Conservation (phyloP, 1,140 invertebrate genomes). For the Aphis gossypii region DNA sequence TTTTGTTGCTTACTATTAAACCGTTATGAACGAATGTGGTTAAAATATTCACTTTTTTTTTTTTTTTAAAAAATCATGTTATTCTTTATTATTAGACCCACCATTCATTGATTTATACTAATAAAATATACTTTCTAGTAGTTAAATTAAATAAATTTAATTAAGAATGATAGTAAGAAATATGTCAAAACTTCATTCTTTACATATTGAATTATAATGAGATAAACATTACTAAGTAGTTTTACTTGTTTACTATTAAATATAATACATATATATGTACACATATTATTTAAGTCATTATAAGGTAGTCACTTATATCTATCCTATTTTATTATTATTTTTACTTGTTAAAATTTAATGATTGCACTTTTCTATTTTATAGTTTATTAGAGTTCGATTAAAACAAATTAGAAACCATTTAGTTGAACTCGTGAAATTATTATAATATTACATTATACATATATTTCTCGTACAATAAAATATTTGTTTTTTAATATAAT, state of each 20-base stretch:
- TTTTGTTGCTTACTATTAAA: not conserved
- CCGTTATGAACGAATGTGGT: not conserved
- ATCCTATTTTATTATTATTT: not conserved
- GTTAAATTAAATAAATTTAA: slow-evolving; percentile 26
- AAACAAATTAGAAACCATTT: not conserved
- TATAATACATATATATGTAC: not conserved
- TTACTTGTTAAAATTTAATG: not conserved
- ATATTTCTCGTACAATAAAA: not conserved
- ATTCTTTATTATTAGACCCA: not conserved
- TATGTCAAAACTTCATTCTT: slow-evolving; percentile 1
- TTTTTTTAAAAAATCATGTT: not conserved
- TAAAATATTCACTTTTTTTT: slow-evolving; percentile 18
- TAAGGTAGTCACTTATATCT: not conserved
- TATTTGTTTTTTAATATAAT: not conserved
- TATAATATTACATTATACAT: not conserved
- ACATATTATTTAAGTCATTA: not conserved
- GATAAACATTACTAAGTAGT: not conserved
- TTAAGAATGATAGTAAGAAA: not conserved
- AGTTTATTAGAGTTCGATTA: not conserved
- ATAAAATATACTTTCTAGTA: slow-evolving; percentile 30
- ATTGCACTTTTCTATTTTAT: not conserved
- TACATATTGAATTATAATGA: not conserved
- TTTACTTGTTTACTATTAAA: not conserved
- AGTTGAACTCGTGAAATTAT: not conserved
- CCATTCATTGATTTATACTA: not conserved